These are phyloP conservation scores for Syrista parreyssii DNA, from an alignment of 2,888 invertebrate genomes.

Conservation along the genomic window DNA sequence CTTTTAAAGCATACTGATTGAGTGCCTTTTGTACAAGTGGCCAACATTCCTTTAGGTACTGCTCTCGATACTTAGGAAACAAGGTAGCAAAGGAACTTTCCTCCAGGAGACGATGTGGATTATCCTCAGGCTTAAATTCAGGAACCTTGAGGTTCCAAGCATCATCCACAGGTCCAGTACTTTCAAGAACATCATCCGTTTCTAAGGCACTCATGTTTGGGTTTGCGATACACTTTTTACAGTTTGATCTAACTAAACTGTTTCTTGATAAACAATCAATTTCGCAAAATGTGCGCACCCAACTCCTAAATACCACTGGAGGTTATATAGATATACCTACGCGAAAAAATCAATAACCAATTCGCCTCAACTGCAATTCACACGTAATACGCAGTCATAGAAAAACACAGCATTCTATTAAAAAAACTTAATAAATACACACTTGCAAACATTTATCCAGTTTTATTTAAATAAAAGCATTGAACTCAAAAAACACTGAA, in stretches of 20 bases:
- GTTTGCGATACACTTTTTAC: not conserved
- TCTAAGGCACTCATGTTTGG: constrained; percentile 58
- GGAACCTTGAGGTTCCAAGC: constrained; percentile 91
- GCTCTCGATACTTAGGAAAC: constrained; percentile 97
- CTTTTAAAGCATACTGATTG: constrained; percentile 81
- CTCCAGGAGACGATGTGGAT: constrained; percentile 87
- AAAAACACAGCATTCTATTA: not conserved
- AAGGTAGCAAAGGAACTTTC: constrained; percentile 97
- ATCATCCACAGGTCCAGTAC: constrained; percentile 77
- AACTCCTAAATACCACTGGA: not conserved
- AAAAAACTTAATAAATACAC: not conserved
- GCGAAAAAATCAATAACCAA: not conserved
- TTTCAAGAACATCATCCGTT: constrained; percentile 48
- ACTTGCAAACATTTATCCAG: not conserved
- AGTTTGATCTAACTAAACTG: not conserved
- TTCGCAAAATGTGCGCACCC: not conserved
- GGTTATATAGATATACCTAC: not conserved
- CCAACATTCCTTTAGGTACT: constrained; percentile 95
- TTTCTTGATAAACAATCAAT: not conserved
- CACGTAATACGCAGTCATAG: not conserved
- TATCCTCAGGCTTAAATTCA: constrained; percentile 87
- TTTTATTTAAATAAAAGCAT: not conserved
- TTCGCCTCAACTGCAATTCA: not conserved
- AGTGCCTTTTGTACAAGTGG: constrained; percentile 90
- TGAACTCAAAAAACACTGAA: no score